Evolutionary conservation across 2,888 invertebrate species (phyloP).

Genomic region (Chrysodeixis includens): DNA sequence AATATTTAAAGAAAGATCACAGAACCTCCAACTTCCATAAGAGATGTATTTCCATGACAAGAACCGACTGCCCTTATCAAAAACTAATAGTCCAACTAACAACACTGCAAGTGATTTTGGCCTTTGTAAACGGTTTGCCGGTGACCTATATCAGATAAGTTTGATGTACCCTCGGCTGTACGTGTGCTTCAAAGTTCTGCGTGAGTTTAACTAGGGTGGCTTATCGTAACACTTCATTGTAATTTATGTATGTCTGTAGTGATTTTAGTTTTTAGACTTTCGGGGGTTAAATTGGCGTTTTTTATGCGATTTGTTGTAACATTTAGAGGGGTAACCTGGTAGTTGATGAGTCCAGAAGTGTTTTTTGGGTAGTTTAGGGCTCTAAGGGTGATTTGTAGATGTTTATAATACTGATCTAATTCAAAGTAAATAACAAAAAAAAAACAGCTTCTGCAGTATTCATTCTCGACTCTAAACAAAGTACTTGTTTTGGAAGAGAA

Average conservation of each 20-base stretch:
- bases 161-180: constrained; percentile 79
- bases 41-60: constrained; percentile 50
- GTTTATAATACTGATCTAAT: too few species aligned
- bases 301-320: background rate
- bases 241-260: constrained; percentile 76
- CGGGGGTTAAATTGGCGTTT: background rate
- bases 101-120: constrained; percentile 79
- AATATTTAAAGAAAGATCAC: background rate
- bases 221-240: constrained; percentile 85
- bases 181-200: constrained; percentile 71
- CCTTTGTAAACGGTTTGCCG: constrained; percentile 74
- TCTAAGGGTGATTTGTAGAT: too few species aligned
- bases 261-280: constrained; percentile 48
- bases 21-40: constrained; percentile 8
- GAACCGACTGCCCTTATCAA: constrained; percentile 68
- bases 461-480: too few species aligned
- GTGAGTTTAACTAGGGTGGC: constrained; percentile 72
- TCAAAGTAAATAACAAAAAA: too few species aligned
- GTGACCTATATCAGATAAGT: constrained; percentile 84
- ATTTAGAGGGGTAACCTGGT: background rate
- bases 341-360: background rate
- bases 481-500: too few species aligned
- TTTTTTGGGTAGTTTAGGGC: background rate
- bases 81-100: constrained; percentile 73
- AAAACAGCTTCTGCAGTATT: too few species aligned